Conservation (phyloP, 1,140 invertebrate genomes). For the Meloidogyne floridensis region DNA sequence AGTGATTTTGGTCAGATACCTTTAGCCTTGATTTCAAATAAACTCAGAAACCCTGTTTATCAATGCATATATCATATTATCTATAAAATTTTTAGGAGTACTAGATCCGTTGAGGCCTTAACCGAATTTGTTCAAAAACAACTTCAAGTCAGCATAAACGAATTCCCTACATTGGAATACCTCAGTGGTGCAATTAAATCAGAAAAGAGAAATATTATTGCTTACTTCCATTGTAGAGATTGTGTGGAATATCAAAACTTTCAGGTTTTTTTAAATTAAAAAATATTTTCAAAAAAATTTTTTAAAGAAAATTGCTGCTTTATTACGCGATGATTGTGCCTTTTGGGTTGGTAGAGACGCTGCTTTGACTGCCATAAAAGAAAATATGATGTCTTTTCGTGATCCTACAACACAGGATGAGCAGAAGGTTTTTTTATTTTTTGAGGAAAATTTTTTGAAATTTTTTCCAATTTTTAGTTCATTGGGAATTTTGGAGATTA, state of each 20-base stretch:
- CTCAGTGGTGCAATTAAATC: slow-evolving; percentile 50
- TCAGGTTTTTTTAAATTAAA: slow-evolving; percentile 43
- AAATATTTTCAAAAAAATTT: not conserved
- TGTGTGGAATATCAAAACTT: slow-evolving; percentile 60
- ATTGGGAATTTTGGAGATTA: slow-evolving; percentile 68
- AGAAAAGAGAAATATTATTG: slow-evolving; percentile 60
- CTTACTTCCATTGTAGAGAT: slow-evolving; percentile 56
- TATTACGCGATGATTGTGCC: slow-evolving; percentile 60
- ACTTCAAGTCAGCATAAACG: slow-evolving; percentile 58
- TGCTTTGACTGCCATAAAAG: slow-evolving; percentile 48
- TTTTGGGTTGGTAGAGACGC: slow-evolving; percentile 56
- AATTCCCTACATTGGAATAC: slow-evolving; percentile 52
- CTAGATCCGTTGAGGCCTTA: slow-evolving; percentile 63
- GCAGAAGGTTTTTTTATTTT: slow-evolving; percentile 49
- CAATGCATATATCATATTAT: too few relatives aligned
- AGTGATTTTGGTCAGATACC: too few relatives aligned
- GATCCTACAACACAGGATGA: slow-evolving; percentile 61
- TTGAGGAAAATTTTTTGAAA: not conserved
- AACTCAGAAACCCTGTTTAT: too few relatives aligned
- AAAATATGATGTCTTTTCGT: slow-evolving; percentile 54
- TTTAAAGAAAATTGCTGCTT: slow-evolving; percentile 61
- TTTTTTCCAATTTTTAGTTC: slow-evolving; percentile 55
- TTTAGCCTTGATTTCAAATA: too few relatives aligned
- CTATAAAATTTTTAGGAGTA: slow-evolving; percentile 43
- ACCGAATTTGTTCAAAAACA: slow-evolving; percentile 62